Base-by-base conservation (phyloP, 2,888 invertebrate species). In the Acronicta aceris region DNA sequence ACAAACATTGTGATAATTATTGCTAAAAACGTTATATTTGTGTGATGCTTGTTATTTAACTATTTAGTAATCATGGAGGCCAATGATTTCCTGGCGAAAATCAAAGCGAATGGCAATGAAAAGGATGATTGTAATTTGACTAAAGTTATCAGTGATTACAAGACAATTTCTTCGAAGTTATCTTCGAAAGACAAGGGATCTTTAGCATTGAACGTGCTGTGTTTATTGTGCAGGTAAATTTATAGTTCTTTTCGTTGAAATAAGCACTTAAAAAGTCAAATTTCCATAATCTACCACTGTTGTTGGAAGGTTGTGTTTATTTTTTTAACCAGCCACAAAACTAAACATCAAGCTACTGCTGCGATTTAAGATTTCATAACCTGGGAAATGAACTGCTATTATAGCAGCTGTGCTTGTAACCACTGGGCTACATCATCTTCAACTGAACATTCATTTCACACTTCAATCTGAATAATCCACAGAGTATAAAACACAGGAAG, bases 201-300 rank as follows among this genome's bases (percentile, higher is more conserved):
- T 4, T 91, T 93, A 59, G 85, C 92, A 10, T 69, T 94, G 15
- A 94, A 93, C 63, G 87, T 92, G 16, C 75, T 94, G 5, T 92
- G 92, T 78, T 87, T 87, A 62, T 63, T 94, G 25, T 93, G 92
- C 90, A 92, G 94, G 94, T 93, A 81, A 77, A 55, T 45, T 33
- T 17, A 16, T 17, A 25, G 42, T 25, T 45, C 41, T 38, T 16
- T 42, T 45, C 16, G 5, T 30, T 3, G 13, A 30, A 48, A 43
- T 40, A 40, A 1, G 5, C 12, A 5, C 6, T 10, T 27, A 12
- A 7, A 4, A 30, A 33, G 12, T 33, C 10, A 33, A 33, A 10
- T 33, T 2, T 5, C 12, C 0, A 7, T 30, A 8, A 1, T 1
- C 5, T 8, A 10, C 9, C 10, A 10, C 8, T 10, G 5, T 27